These are phyloP conservation scores for Cantharis lateralis DNA, from an alignment of 2,888 invertebrate genomes.

Conservation along the genomic window DNA sequence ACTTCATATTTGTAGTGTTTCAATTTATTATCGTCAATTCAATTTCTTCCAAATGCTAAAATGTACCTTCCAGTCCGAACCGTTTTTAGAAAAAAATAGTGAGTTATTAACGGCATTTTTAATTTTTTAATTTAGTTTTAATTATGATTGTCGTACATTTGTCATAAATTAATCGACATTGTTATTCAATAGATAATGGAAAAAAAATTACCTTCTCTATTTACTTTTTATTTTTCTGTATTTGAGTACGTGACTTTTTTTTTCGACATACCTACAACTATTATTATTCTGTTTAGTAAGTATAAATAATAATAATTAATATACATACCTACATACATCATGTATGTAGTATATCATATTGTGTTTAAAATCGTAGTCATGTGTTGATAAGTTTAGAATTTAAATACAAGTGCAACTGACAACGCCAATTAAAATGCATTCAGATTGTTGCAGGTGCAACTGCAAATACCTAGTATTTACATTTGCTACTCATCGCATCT, in stretches of 20 bases:
- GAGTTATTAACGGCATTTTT: background rate
- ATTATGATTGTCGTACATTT: background rate
- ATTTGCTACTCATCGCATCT: background rate
- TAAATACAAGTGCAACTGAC: background rate
- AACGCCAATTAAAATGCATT: background rate
- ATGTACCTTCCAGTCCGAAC: too few species aligned
- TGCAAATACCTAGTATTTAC: background rate
- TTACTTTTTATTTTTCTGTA: background rate
- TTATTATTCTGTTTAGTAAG: too few species aligned
- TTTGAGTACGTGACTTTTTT: background rate
- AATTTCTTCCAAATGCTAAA: too few species aligned
- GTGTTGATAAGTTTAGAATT: background rate
- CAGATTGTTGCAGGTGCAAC: background rate
- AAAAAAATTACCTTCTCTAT: background rate
- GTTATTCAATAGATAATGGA: background rate
- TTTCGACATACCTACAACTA: background rate
- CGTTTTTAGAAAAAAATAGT: background rate
- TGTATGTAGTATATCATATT: too few species aligned
- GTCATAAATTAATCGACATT: background rate
- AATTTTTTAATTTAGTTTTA: background rate
- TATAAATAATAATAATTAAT: too few species aligned
- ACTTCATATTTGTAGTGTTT: too few species aligned
- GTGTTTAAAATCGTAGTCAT: background rate
- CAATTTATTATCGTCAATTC: too few species aligned
- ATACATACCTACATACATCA: too few species aligned